A percentile compares a stretch with the other conserved stretches of the same genome.
phyloP scores from a whole-genome alignment of 1,140 invertebrate species.

The Philaenus spumarius region DNA sequence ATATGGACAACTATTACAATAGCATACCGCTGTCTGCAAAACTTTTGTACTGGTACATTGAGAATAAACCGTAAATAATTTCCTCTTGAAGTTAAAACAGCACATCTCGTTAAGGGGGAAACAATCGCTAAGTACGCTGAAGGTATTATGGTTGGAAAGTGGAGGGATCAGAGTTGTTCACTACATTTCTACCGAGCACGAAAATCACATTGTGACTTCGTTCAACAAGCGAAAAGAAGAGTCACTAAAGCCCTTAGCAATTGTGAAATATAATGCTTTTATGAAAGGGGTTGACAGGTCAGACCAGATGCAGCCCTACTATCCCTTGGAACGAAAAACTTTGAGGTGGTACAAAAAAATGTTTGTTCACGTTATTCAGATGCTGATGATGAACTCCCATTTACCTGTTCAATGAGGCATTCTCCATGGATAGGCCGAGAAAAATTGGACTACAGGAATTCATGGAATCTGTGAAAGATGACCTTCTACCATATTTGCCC shows the following conservation, averaged over 20 bases:
- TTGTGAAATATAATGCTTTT: slow-evolving; percentile 23
- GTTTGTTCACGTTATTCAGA: slow-evolving; percentile 19
- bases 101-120: not conserved
- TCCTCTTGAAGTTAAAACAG: not conserved
- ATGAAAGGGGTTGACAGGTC: slow-evolving; percentile 19
- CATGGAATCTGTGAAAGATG: no score
- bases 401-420: no score
- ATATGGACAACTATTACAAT: slow-evolving; percentile 23
- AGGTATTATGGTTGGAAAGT: not conserved
- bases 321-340: slow-evolving; percentile 23
- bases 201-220: not conserved
- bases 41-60: not conserved
- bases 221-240: not conserved
- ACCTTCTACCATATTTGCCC: no score
- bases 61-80: not conserved
- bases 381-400: no score
- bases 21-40: not conserved
- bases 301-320: slow-evolving; percentile 21
- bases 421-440: no score
- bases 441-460: no score
- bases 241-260: slow-evolving; percentile 8
- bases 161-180: not conserved
- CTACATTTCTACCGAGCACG: not conserved
- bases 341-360: slow-evolving; percentile 25
- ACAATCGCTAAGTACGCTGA: not conserved